Base-by-base conservation (phyloP, 2,113 vertebrate species). In the Malurus alboscapulatus region DNA sequence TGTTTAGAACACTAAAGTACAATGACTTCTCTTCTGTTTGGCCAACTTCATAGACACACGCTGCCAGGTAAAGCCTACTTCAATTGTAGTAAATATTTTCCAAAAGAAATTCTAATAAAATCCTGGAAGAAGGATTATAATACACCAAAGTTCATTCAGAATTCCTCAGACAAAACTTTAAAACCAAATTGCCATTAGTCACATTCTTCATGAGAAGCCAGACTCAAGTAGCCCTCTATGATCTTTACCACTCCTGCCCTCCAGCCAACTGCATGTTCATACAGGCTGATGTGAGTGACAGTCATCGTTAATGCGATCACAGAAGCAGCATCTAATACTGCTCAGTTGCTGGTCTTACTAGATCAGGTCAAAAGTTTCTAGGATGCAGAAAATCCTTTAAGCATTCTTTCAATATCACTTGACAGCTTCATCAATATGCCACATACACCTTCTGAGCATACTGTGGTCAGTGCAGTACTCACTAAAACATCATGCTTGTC, bases 401-500 rank as follows among this genome's bases (percentile, higher is more conserved):
- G 21, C 1, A 0, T 53, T 76, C 32, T 67, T 88, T 45, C 53
- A 34, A 1, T 34, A 12, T 18, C 25, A 69, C n/a, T 27, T 82
- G 68, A n/a, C 72, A 62, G 40, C 62, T 66, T 50, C 75, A 90
- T 36, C 25, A 44, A n/a, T 57, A 53, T 3, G 4, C 18, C 40
- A 47, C 12, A 79, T 30, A 25, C 20, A 48, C 17, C 13, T 51
- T 34, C 61, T 45, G 47, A 76, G 19, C 12, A 53, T 0, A 0
- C 7, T 47, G 42, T 51, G 73, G 59, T 61, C 58, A 88, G 19
- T 7, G 9, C n/a, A 91, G 59, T 8, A 24, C 27, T 53, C 30
- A 61, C 20, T 54, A 22, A 45, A 75, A 29, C 8, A 75, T 25
- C 14, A 38, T 0, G 1, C 24, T 24, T 55, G 27, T 62, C 55